Base-by-base conservation (phyloP, 2,888 invertebrate genomes). In the Tinea semifulvella region DNA sequence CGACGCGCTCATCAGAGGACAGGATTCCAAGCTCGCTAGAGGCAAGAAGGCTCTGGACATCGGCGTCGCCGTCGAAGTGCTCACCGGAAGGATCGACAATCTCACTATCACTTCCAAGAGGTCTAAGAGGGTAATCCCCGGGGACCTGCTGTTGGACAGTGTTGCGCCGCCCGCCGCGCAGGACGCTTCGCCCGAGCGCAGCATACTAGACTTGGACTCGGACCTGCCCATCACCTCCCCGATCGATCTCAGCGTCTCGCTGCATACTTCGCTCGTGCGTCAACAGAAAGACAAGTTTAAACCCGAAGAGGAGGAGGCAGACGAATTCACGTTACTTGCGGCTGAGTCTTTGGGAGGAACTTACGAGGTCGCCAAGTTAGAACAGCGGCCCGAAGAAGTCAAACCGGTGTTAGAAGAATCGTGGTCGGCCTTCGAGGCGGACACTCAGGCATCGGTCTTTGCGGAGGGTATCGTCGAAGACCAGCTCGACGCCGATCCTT, bases 1-100 rank as follows among this genome's bases (percentile, higher is more conserved):
- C 7, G 93, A 94, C 53, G 89, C 89, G 54, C 85, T 94, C 39
- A 90, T 94, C 31, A 88, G 89, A 60, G 89, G 90, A 16, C 88
- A 88, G 43, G 90, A 90, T 55, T 84, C 86, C 47, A 74, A 71
- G 52, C 84, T 83, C 51, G 85, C 85, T 51, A 88, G 86, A 58
- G 92, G 91, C 8, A 88, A 91, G 58, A 92, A 91, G 59, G 83
- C 89, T 14, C 88, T 94, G 10, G 91, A 91, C 58, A 85, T 94
- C 49, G 94, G 94, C 6, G 85, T 91, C 46, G 94, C 94, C 7
- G 94, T 94, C 52, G 92, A 93, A 64, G 92, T 94, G 40, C 83
- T 94, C 17, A 91, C 94, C 1, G 94, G 94, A 1, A 85, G 91
- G 48, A 88, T 91, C 48, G 92, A 92, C 56, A 87, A 90, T 58